phyloP scores from a whole-genome alignment of 1,140 invertebrate species.

The Chymomyza costata region DNA sequence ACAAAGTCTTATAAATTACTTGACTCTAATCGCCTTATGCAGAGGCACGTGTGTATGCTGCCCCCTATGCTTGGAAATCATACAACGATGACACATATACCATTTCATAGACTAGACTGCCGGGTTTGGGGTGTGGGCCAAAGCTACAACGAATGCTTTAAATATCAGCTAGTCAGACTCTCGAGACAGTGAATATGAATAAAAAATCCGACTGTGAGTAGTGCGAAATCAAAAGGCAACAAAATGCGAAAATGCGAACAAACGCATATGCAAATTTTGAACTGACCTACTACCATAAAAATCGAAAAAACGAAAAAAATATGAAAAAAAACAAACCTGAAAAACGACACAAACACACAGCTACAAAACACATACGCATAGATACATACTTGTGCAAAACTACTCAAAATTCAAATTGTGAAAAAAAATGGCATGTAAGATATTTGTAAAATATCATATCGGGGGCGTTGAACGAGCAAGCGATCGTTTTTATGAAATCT shows the following conservation, averaged over 20 bases:
- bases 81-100: too few relatives aligned
- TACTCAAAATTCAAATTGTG: constrained; percentile 36
- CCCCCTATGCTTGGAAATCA: too few relatives aligned
- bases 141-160: too few relatives aligned
- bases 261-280: constrained; percentile 67
- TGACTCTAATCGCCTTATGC: constrained; percentile 40
- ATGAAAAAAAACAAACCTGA: constrained; percentile 14
- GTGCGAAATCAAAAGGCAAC: constrained; percentile 65
- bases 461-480: constrained; percentile 36
- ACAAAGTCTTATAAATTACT: constrained; percentile 37
- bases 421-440: constrained; percentile 11
- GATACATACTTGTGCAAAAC: constrained; percentile 12
- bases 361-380: not conserved
- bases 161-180: too few relatives aligned
- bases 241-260: constrained; percentile 16
- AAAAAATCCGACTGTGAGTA: constrained; percentile 63
- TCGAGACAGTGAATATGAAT: constrained; percentile 60
- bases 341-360: constrained; percentile 22
- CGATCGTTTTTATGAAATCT: constrained; percentile 9
- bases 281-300: constrained; percentile 72
- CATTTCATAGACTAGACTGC: too few relatives aligned
- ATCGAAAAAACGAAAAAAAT: constrained; percentile 55
- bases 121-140: too few relatives aligned
- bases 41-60: constrained; percentile 26
- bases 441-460: constrained; percentile 27